phyloP scores from a whole-genome alignment of 2,888 invertebrate genomes.

The Andrena dorsata region DNA sequence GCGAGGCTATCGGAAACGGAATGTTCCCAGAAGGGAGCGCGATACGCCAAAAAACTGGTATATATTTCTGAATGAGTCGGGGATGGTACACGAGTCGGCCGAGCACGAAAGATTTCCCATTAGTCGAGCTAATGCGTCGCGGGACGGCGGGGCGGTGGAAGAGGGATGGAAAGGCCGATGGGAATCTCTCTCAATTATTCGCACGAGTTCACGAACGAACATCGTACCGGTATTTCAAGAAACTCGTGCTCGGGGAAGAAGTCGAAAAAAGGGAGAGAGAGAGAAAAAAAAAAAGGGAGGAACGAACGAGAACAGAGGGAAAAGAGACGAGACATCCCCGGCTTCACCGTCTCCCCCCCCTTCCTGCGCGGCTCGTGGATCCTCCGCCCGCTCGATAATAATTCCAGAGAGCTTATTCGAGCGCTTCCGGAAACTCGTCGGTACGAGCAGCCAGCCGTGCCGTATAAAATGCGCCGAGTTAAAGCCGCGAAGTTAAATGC shows the following conservation, averaged over 20 bases:
- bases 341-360: too few relatives aligned
- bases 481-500: constrained; percentile 61
- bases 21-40: constrained; percentile 3
- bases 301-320: background rate
- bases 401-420: constrained; percentile 61
- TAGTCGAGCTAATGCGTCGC: constrained; percentile 60
- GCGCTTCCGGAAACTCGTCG: constrained; percentile 50
- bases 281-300: background rate
- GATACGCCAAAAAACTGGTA: constrained; percentile 7
- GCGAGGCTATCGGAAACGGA: background rate
- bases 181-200: constrained; percentile 67
- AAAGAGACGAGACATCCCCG: background rate
- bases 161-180: constrained; percentile 14
- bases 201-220: constrained; percentile 65
- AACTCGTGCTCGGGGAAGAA: constrained; percentile 35
- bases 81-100: background rate
- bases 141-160: background rate
- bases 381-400: constrained; percentile 65
- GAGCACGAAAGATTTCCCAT: constrained; percentile 66
- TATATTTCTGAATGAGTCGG: constrained; percentile 9
- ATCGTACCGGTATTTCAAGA: constrained; percentile 60
- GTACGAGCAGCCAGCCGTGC: constrained; percentile 53
- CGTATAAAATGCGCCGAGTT: constrained; percentile 56
- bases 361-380: background rate
- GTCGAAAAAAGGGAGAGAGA: background rate